These are phyloP conservation scores for Lycodopsis pacificus DNA, from an alignment of 2,797 vertebrate species.

Conservation along the genomic window DNA sequence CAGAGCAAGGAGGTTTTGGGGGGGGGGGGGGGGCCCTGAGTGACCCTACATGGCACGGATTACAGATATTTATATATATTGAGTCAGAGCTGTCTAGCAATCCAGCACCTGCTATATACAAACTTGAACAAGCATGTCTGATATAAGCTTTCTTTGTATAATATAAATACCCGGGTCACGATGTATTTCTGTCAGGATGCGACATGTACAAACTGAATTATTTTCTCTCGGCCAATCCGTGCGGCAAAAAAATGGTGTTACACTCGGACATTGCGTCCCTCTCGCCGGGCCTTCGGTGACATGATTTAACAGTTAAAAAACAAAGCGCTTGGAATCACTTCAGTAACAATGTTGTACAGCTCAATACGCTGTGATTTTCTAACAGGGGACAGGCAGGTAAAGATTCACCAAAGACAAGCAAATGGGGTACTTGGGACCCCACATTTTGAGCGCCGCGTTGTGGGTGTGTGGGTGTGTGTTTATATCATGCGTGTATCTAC, in stretches of 20 bases:
- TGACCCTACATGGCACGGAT: not conserved
- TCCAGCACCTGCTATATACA: not conserved
- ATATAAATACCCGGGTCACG: not conserved
- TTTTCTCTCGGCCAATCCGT: not conserved
- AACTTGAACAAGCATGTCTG: conserved; percentile 16
- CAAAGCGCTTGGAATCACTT: not conserved
- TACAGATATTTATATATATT: conserved; percentile 1
- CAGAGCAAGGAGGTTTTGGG: conserved; percentile 19
- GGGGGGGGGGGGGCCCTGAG: not conserved
- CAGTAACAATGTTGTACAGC: not conserved
- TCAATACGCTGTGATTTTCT: not conserved
- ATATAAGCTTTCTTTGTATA: not conserved
- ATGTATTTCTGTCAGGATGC: not conserved
- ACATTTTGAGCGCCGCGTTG: not conserved
- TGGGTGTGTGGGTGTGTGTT: conserved; percentile 24
- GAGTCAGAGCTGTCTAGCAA: not conserved
- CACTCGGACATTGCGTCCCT: not conserved
- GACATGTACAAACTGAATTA: not conserved
- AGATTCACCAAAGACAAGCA: conserved; percentile 7
- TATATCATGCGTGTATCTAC: conserved; percentile 18
- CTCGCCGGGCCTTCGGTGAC: not conserved
- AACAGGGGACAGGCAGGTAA: not conserved
- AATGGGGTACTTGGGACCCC: not conserved
- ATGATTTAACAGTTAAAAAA: not conserved
- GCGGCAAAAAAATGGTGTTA: not conserved